Percentiles rank a stretch among this genome's conserved stretches.
Conservation (phyloP, 2,113 vertebrate genomes). For the Galbula dea region DNA sequence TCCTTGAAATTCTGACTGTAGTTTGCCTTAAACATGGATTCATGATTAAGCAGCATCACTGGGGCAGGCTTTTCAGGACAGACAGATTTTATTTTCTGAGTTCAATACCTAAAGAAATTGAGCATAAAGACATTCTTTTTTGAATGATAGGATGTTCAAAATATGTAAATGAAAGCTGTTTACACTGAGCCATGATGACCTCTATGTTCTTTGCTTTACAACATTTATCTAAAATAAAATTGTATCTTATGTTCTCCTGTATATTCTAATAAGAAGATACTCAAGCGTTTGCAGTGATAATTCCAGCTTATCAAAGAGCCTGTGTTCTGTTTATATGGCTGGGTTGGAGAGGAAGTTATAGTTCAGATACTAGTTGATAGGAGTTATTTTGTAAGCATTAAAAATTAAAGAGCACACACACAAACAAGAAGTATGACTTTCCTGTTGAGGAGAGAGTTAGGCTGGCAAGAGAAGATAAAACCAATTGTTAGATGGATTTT, state of each 20-base stretch:
- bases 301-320: slow-evolving; percentile 24
- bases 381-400: slow-evolving; percentile 20
- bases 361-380: slow-evolving; percentile 16
- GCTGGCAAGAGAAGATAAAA: slow-evolving; percentile 10
- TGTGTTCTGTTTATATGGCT: neutral
- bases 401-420: neutral
- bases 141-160: neutral
- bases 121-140: neutral
- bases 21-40: neutral
- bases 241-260: neutral
- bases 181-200: neutral
- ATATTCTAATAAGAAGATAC: neutral
- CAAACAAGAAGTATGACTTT: neutral
- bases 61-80: neutral
- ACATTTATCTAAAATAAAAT: neutral
- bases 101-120: neutral
- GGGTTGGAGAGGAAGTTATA: neutral
- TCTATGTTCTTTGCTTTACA: neutral
- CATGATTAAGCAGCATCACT: neutral
- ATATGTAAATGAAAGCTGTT: neutral
- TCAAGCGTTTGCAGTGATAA: neutral
- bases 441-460: neutral
- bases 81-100: neutral
- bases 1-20: neutral
- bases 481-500: neutral